Evolutionary conservation across 1,140 invertebrate species (phyloP).

Genomic region (Drosophila virilis): DNA sequence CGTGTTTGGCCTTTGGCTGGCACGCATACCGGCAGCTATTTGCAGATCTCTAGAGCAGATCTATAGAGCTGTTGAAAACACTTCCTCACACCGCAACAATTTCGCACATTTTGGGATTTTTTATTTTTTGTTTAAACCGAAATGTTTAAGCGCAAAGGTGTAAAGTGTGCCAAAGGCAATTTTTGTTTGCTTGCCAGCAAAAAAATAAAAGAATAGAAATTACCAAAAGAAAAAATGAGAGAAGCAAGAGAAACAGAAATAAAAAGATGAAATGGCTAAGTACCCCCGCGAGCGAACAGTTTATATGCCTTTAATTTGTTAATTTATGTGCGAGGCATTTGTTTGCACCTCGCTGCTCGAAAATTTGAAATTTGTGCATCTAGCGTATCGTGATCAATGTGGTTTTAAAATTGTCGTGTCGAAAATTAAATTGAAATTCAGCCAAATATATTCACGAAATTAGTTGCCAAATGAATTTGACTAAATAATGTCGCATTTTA

Average conservation of each 20-base stretch:
- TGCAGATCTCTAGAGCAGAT: conserved; percentile 1
- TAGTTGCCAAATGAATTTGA: conserved; percentile 60
- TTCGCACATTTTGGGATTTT: conserved; percentile 44
- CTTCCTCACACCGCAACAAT: conserved; percentile 58
- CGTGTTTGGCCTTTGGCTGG: conserved; percentile 45
- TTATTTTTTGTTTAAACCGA: conserved; percentile 33
- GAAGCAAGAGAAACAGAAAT: conserved; percentile 28
- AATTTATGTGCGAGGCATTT: conserved; percentile 62
- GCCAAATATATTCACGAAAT: conserved; percentile 50
- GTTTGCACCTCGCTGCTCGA: conserved; percentile 47
- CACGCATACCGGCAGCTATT: conserved; percentile 7
- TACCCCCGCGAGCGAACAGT: conserved; percentile 25
- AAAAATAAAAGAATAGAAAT: conserved; percentile 38
- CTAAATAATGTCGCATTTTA: conserved; percentile 66
- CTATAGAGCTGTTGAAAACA: conserved; percentile 63
- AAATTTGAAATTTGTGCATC: conserved; percentile 42
- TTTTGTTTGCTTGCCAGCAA: conserved; percentile 43
- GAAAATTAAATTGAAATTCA: conserved; percentile 64
- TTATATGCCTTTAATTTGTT: conserved; percentile 73
- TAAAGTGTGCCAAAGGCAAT: conserved; percentile 76
- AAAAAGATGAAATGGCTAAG: conserved; percentile 27
- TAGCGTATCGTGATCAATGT: conserved; percentile 45
- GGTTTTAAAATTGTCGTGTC: conserved; percentile 30
- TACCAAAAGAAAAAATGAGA: conserved; percentile 9
- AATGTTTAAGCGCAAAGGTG: conserved; percentile 57